Evolutionary conservation across 2,888 invertebrate genomes (phyloP).

Genomic region (Fragum whitleyi): DNA sequence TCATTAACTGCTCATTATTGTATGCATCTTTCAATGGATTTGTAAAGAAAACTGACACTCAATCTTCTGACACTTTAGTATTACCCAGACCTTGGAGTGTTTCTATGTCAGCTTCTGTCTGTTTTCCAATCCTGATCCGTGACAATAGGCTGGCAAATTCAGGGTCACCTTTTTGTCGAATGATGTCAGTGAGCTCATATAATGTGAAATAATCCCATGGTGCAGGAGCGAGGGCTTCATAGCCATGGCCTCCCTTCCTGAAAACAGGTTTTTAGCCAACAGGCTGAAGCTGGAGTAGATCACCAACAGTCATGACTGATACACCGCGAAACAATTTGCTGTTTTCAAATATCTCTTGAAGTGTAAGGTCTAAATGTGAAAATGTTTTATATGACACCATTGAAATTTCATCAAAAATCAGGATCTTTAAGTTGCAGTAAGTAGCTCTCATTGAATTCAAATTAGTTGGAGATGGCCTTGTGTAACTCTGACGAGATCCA

Average conservation of each 20-base stretch:
- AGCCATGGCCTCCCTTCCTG: constrained; percentile 18
- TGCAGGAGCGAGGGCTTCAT: constrained; percentile 22
- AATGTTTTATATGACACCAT: constrained; percentile 29
- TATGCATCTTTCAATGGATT: constrained; percentile 2
- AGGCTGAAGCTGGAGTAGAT: constrained; percentile 21
- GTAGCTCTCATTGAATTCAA: constrained; percentile 39
- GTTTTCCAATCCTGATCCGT: constrained; percentile 33
- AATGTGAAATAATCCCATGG: constrained; percentile 29
- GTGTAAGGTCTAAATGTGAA: not conserved
- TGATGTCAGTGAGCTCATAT: constrained; percentile 45
- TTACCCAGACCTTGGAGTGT: constrained; percentile 5
- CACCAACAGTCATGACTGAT: constrained; percentile 9
- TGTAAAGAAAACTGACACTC: not conserved
- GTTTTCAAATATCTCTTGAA: constrained; percentile 33
- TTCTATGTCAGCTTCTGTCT: constrained; percentile 27
- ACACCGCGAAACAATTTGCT: constrained; percentile 10
- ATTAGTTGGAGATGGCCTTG: constrained; percentile 16
- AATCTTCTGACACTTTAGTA: not conserved
- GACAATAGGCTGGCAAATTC: constrained; percentile 46
- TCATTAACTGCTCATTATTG: not conserved
- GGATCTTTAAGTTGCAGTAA: constrained; percentile 41
- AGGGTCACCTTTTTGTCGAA: constrained; percentile 52
- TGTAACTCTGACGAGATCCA: constrained; percentile 15
- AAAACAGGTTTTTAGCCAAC: constrained; percentile 42
- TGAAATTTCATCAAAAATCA: constrained; percentile 58